A percentile compares a stretch with the other conserved stretches of the same genome.
phyloP scores from a whole-genome alignment of 2,113 vertebrate genomes.

The Grus americana region DNA sequence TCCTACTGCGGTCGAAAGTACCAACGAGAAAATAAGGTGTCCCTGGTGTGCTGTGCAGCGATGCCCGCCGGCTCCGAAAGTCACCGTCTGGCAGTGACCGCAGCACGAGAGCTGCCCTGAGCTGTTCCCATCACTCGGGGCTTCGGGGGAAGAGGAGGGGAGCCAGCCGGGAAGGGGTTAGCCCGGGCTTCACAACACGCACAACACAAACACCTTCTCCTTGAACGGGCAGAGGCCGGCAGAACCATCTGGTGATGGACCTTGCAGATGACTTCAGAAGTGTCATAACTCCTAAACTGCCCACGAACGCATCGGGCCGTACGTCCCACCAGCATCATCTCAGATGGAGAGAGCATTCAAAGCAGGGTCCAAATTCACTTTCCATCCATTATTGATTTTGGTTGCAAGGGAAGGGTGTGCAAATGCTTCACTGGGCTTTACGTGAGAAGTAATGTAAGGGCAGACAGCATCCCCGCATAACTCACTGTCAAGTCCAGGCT shows the following conservation, averaged over 20 bases:
- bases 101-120: rapidly evolving
- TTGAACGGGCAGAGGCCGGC: neutral
- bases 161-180: neutral
- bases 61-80: neutral
- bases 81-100: rapidly evolving
- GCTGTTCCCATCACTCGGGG: neutral
- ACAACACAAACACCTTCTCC: neutral
- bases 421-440: neutral
- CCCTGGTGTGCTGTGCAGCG: neutral
- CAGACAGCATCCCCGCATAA: rapidly evolving
- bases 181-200: neutral
- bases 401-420: neutral
- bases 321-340: neutral
- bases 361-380: neutral
- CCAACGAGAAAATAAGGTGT: no score
- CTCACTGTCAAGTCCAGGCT: neutral
- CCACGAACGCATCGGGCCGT: rapidly evolving
- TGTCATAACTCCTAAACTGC: rapidly evolving
- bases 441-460: neutral
- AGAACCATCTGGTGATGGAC: neutral
- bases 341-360: rapidly evolving
- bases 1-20: neutral
- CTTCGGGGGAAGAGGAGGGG: neutral
- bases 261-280: neutral
- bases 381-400: rapidly evolving